phyloP scores from a whole-genome alignment of 2,888 invertebrate genomes.

The Trachelus troglodyta region DNA sequence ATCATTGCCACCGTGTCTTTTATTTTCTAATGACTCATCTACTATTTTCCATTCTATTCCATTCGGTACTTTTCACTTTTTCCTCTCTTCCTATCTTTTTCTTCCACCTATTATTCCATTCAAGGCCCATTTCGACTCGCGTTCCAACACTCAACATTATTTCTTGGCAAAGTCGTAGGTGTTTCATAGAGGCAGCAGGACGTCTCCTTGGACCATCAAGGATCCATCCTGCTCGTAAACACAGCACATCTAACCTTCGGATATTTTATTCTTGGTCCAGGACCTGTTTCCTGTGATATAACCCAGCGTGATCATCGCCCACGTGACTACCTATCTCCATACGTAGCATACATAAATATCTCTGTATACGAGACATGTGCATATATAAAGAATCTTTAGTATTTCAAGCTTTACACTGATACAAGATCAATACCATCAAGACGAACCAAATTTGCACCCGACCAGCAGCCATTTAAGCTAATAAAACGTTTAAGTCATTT shows the following conservation, averaged over 20 bases:
- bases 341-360: not conserved
- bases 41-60: not conserved
- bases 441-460: not conserved
- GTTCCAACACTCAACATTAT: not conserved
- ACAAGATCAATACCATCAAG: not conserved
- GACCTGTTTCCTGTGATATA: constrained; percentile 4
- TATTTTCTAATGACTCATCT: not conserved
- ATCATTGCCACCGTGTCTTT: not conserved
- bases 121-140: not conserved
- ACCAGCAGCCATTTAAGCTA: not conserved
- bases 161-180: not conserved
- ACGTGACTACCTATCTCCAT: not conserved
- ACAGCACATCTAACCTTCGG: not conserved
- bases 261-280: not conserved
- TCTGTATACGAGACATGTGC: constrained; percentile 30
- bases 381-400: not conserved
- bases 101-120: not conserved
- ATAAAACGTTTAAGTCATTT: constrained; percentile 34
- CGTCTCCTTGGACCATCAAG: not conserved
- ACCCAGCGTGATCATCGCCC: constrained; percentile 5
- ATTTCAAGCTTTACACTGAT: not conserved
- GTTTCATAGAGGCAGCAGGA: not conserved
- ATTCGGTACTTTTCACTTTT: not conserved
- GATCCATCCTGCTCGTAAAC: not conserved
- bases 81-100: not conserved